These are phyloP conservation scores for Agapostemon virescens DNA, from an alignment of 2,888 invertebrate species.

Conservation along the genomic window DNA sequence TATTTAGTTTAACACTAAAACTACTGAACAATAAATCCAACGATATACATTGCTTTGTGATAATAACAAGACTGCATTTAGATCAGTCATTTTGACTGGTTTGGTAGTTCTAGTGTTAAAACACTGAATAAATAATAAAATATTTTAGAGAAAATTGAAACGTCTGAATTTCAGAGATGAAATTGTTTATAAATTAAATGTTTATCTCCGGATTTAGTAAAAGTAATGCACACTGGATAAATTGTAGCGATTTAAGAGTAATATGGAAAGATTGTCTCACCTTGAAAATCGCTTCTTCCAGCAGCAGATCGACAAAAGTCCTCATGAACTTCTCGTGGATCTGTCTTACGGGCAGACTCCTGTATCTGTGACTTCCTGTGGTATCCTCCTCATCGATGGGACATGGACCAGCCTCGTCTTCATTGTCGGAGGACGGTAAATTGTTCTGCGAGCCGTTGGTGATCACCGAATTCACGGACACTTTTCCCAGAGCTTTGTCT, in stretches of 20 bases:
- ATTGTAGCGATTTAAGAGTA: background rate
- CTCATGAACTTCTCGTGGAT: conserved; percentile 88
- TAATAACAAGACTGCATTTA: too few species aligned
- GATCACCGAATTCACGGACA: background rate
- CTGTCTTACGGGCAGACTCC: conserved; percentile 84
- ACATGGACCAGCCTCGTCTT: background rate
- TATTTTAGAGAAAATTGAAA: too few species aligned
- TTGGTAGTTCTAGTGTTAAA: too few species aligned
- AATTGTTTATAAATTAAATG: too few species aligned
- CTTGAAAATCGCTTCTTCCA: conserved; percentile 89
- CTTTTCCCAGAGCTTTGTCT: background rate
- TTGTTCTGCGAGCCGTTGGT: background rate
- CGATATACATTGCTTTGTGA: too few species aligned
- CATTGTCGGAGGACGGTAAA: background rate
- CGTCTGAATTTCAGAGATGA: too few species aligned
- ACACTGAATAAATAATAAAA: too few species aligned
- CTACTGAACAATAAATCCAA: too few species aligned
- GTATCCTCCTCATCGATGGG: background rate
- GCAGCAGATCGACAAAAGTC: conserved; percentile 86
- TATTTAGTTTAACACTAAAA: too few species aligned
- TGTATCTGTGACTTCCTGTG: conserved; percentile 20
- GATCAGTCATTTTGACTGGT: too few species aligned
- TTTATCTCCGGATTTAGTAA: too few species aligned
- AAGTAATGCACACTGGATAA: background rate
- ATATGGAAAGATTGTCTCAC: conserved; percentile 58